Percentiles rank a stretch among this genome's conserved stretches.
Conservation (phyloP, 2,113 vertebrate species). For the Ancistrus triradiatus region DNA sequence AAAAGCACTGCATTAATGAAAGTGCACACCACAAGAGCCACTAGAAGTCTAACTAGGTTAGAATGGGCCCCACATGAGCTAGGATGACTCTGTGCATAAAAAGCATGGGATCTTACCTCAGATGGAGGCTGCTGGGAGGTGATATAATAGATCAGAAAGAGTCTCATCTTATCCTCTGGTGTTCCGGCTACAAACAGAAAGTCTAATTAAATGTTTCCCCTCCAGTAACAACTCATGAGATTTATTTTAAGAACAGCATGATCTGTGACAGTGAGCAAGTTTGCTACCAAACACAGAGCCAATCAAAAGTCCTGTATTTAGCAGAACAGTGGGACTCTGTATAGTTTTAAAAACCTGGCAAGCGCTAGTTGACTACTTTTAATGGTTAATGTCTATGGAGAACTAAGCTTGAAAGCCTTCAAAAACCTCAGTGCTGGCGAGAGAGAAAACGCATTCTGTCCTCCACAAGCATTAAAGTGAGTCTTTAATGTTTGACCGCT, state of each 20-base stretch:
- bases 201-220: conserved; percentile 21
- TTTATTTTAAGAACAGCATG: conserved; percentile 21
- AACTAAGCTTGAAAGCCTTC: no score
- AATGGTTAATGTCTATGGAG: no score
- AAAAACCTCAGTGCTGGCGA: no score
- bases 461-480: no score
- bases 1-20: conserved; percentile 32
- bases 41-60: conserved; percentile 10
- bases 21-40: conserved; percentile 36
- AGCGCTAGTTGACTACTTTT: no score
- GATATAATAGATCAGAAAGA: conserved; percentile 98
- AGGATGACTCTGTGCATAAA: background rate
- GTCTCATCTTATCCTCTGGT: conserved; percentile 96
- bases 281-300: no score
- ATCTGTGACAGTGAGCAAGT: conserved; percentile 6
- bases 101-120: conserved; percentile 72
- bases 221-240: conserved; percentile 32
- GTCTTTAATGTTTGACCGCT: no score
- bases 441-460: no score
- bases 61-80: background rate
- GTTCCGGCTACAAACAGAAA: conserved; percentile 78
- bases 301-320: background rate
- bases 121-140: conserved; percentile 82
- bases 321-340: no score
- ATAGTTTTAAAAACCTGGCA: no score